These are phyloP conservation scores for Hiodon tergisus DNA, from an alignment of 2,113 vertebrate genomes.

Conservation along the genomic window DNA sequence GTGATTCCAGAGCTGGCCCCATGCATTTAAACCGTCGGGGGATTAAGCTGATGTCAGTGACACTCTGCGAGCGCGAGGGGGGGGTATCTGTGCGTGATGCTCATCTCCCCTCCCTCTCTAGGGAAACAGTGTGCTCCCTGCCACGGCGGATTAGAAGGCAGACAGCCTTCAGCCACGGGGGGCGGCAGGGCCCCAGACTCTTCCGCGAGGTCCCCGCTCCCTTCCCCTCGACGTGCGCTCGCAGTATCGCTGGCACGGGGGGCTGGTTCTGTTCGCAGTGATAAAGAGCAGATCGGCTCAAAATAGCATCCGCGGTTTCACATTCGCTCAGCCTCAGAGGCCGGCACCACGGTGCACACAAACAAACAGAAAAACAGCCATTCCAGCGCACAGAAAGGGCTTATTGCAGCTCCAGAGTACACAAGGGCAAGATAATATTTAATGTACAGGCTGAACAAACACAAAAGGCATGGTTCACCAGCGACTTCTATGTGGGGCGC, in stretches of 20 bases:
- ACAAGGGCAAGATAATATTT: too few species aligned
- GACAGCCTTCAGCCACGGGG: conserved; percentile 49
- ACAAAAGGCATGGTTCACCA: too few species aligned
- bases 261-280: not conserved
- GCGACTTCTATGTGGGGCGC: too few species aligned
- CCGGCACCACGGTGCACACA: too few species aligned
- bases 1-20: conserved; percentile 38
- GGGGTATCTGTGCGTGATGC: conserved; percentile 6
- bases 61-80: conserved; percentile 1
- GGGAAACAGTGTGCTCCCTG: conserved; percentile 64
- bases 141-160: conserved; percentile 62
- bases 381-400: too few species aligned
- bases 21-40: conserved; percentile 43
- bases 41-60: conserved; percentile 50
- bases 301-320: not conserved
- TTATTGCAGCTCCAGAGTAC: too few species aligned
- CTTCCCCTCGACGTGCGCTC: not conserved
- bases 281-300: not conserved
- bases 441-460: too few species aligned
- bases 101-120: conserved; percentile 38
- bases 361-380: too few species aligned
- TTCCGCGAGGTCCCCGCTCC: conserved; percentile 30
- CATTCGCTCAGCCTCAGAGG: not conserved
- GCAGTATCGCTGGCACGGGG: conserved; percentile 15
- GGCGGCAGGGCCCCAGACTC: conserved; percentile 43